Evolutionary conservation across 2,797 vertebrate species (phyloP).

Genomic region (Peromyscus eremicus): DNA sequence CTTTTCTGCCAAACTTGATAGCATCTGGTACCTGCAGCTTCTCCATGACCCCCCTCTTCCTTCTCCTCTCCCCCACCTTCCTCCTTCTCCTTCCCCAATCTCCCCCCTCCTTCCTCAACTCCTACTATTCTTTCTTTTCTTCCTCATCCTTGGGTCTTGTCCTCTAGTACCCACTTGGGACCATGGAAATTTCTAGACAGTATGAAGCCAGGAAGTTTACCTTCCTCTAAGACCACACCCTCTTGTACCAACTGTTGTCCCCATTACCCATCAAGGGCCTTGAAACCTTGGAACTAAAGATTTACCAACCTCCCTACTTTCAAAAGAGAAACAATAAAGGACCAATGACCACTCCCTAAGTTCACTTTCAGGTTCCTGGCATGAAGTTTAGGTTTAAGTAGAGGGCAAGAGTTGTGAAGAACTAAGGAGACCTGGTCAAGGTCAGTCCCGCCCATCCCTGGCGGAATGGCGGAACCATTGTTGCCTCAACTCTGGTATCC

Average conservation of each 20-base stretch:
- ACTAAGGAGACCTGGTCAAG: not conserved
- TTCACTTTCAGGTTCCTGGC: not conserved
- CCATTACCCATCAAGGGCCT: not conserved
- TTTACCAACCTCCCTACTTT: not conserved
- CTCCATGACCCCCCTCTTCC: not conserved
- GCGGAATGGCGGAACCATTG: too few species aligned
- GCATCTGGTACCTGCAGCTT: not conserved
- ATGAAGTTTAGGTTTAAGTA: not conserved
- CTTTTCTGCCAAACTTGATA: not conserved
- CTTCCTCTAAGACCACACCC: not conserved
- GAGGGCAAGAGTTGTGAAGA: not conserved
- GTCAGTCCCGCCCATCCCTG: not conserved
- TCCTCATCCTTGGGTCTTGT: not conserved
- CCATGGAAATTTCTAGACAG: not conserved
- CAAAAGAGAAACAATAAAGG: not conserved
- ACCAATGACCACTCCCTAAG: not conserved
- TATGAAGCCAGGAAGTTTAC: not conserved
- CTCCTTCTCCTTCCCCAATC: too few species aligned
- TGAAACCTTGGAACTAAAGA: not conserved
- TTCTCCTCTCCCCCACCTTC: not conserved
- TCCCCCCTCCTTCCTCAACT: not conserved
- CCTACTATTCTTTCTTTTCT: not conserved
- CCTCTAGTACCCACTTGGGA: not conserved
- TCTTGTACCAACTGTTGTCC: not conserved
- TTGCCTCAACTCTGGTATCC: not conserved